Percentiles rank a stretch among this genome's conserved stretches.
Conservation (phyloP, 2,888 invertebrate genomes). For the Oscheius onirici region DNA sequence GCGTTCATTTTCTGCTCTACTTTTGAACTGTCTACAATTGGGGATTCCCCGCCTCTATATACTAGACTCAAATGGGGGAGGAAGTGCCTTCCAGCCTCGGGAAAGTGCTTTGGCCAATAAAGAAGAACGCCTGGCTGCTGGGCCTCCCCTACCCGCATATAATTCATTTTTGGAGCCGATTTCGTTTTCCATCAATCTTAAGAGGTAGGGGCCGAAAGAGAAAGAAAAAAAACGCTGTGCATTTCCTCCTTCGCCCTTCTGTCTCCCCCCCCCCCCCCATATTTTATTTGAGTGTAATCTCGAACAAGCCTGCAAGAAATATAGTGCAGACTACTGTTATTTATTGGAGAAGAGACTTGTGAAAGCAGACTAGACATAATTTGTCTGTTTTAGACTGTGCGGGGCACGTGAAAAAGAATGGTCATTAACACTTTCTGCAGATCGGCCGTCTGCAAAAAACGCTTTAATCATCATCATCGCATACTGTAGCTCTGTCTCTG, state of each 20-base stretch:
- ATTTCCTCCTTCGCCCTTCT: not conserved
- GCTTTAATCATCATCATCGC: too few species aligned
- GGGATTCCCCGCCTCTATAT: conserved; percentile 6
- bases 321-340: too few species aligned
- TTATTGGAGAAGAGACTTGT: too few species aligned
- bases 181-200: not conserved
- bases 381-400: too few species aligned
- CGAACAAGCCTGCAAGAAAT: not conserved
- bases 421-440: too few species aligned
- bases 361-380: too few species aligned
- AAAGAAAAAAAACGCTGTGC: too few species aligned
- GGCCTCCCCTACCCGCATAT: not conserved
- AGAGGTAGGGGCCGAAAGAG: too few species aligned
- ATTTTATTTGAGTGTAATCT: not conserved
- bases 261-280: not conserved
- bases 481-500: too few species aligned
- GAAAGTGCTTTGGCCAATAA: conserved; percentile 19
- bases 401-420: too few species aligned
- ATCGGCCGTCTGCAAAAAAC: too few species aligned
- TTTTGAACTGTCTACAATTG: not conserved
- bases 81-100: not conserved
- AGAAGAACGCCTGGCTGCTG: conserved; percentile 10
- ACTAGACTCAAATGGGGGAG: conserved; percentile 1
- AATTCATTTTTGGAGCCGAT: conserved; percentile 20
- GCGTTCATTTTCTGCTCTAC: not conserved